Evolutionary conservation across 2,113 vertebrate genomes (phyloP).

Genomic region (Chamaea fasciata): DNA sequence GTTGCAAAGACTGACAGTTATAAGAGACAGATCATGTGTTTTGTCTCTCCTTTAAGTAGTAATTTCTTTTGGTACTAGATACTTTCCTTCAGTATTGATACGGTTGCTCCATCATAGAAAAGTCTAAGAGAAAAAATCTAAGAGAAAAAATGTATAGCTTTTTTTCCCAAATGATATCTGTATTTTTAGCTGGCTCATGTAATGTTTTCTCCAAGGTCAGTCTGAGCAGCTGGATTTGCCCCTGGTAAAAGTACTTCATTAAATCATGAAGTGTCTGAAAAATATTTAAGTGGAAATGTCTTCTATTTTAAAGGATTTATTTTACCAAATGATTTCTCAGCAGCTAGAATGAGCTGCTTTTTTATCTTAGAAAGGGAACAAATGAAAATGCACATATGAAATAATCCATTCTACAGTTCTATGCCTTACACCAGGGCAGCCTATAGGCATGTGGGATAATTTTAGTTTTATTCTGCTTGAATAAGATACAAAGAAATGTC

Average conservation of each 20-base stretch:
- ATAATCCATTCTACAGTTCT: background rate
- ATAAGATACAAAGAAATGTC: constrained; percentile 16
- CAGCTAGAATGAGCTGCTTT: background rate
- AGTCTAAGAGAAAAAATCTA: background rate
- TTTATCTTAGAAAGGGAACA: background rate
- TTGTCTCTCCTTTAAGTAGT: background rate
- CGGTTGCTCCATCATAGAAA: background rate
- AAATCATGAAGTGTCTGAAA: background rate
- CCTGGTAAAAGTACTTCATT: background rate
- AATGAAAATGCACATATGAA: constrained; percentile 17
- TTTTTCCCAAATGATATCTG: background rate
- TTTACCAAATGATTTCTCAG: background rate
- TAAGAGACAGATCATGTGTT: background rate
- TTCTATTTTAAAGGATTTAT: constrained; percentile 22
- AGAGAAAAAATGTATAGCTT: background rate
- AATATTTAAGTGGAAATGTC: background rate
- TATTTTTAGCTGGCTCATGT: background rate
- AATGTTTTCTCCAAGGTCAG: background rate
- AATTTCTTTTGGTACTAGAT: background rate
- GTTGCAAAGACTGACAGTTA: background rate
- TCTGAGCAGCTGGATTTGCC: background rate
- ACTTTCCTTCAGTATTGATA: background rate
- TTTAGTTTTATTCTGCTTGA: constrained; percentile 33
- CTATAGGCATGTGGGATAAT: background rate
- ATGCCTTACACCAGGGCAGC: background rate